A percentile compares a stretch with the other conserved stretches of the same genome.
phyloP scores from a whole-genome alignment of 2,113 vertebrate genomes.

The Pedetes capensis region DNA sequence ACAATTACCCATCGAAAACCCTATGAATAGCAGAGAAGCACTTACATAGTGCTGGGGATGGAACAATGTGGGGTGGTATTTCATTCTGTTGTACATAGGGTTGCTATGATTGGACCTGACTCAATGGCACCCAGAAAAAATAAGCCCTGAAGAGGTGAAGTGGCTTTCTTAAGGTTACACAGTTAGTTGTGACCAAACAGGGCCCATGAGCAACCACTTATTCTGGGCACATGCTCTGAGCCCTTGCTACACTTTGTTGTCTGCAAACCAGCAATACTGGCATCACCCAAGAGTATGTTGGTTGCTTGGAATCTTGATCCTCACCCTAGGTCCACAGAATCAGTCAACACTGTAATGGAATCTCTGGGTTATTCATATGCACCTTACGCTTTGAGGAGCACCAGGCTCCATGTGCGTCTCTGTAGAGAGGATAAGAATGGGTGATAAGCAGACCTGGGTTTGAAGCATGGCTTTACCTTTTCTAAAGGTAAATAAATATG shows the following conservation, averaged over 20 bases:
- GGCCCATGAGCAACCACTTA: not conserved
- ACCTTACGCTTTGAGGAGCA: not conserved
- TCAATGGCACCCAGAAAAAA: no score
- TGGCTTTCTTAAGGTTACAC: not conserved
- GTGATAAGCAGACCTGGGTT: not conserved
- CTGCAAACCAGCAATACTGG: not conserved
- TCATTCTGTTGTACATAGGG: no score
- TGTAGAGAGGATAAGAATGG: not conserved
- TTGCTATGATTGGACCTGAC: no score
- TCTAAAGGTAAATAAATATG: conserved; percentile 36
- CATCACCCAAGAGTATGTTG: not conserved
- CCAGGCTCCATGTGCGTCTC: not conserved
- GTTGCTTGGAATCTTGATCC: not conserved
- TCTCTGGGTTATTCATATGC: not conserved
- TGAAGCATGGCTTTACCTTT: not conserved
- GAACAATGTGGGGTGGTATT: no score
- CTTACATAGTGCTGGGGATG: no score
- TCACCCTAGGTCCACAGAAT: not conserved
- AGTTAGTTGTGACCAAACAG: not conserved
- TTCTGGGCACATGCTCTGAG: not conserved
- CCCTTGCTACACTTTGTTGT: not conserved
- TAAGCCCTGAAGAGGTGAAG: not conserved
- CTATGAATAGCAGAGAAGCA: no score
- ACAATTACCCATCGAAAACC: no score
- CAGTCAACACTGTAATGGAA: not conserved